Base-by-base conservation (phyloP, 2,888 invertebrate species). In the Macrosoma leucophasiata region DNA sequence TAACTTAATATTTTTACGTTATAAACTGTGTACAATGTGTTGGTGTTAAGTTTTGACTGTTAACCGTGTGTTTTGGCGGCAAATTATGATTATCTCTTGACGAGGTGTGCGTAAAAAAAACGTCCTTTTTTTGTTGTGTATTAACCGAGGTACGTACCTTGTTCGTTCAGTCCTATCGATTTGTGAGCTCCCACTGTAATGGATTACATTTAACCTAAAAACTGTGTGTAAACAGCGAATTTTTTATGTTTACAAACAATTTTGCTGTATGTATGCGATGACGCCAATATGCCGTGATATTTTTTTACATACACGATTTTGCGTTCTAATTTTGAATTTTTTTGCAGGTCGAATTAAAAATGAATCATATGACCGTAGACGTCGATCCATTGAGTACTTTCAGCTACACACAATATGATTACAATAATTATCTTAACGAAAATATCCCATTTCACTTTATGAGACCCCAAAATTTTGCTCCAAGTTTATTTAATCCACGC, bases 331-430 rank as follows among this genome's bases (percentile, higher is more conserved):
- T 26, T 19, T 23, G 2, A 25, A 25, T 12, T 39, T 33, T 20
- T 26, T 44, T 46, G 23, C 52, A 54, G 52, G 13, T 31, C n/a
- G n/a, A 30, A 43, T 20, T 13, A 33, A 62, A 48, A 41, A 73
- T 69, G 68, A 67, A 62, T 17, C 33, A 40, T 17, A 52, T 56
- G 11, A 38, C 55, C 15, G 37, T 61, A 21, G 76, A 77, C 2
- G 29, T 73, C 1, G 79, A 79, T 19, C 79, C 79, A 0, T 46
- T 79, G 2, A 69, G 66, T 32, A 56, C 52, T 0, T 76, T 69
- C 4, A 67, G 64, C 4, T 66, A 63, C 42, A 17, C 33, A 13
- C 39, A 4, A 26, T 36, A 35, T 21, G 15, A 25, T 21, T 36
- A 30, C 33, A 19, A 43, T 24, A 33, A 15, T 35, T 15, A 26